phyloP scores from a whole-genome alignment of 2,888 invertebrate species.

The Eretmocerus hayati region DNA sequence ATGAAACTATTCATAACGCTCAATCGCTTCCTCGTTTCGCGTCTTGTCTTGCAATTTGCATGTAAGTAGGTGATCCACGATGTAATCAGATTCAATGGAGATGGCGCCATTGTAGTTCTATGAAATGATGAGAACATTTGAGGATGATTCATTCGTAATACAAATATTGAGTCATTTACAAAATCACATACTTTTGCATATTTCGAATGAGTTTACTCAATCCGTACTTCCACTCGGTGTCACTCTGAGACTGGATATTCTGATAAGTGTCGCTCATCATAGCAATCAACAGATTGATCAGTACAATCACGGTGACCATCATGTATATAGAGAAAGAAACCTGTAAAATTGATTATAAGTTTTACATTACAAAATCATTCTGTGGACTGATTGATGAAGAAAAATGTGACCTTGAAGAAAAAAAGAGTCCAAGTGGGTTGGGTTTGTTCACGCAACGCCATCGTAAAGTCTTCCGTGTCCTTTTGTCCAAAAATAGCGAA shows the following conservation, averaged over 20 bases:
- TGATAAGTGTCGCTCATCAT: slow-evolving; percentile 99
- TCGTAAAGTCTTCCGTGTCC: slow-evolving; percentile 59
- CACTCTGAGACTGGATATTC: slow-evolving; percentile 80
- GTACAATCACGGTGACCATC: slow-evolving; percentile 96
- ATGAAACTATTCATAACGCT: slow-evolving; percentile 28
- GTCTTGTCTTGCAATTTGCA: slow-evolving; percentile 43
- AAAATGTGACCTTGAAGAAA: slow-evolving; percentile 68
- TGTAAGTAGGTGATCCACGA: slow-evolving; percentile 50
- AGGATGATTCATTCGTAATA: background rate
- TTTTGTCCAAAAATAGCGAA: slow-evolving; percentile 98
- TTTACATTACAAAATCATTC: too few species aligned
- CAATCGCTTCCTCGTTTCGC: slow-evolving; percentile 34
- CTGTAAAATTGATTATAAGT: slow-evolving; percentile 25
- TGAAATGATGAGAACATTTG: background rate
- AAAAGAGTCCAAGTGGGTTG: slow-evolving; percentile 81
- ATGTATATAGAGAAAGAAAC: slow-evolving; percentile 88
- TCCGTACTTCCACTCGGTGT: slow-evolving; percentile 74
- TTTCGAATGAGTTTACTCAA: slow-evolving; percentile 66
- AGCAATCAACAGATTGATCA: slow-evolving; percentile 99
- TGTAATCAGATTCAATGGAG: slow-evolving; percentile 63
- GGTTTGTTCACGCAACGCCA: slow-evolving; percentile 25
- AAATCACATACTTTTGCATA: slow-evolving; percentile 56
- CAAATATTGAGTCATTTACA: background rate
- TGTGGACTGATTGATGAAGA: too few species aligned
- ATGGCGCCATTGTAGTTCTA: slow-evolving; percentile 60